These are phyloP conservation scores for Micrasema minimum DNA, from an alignment of 1,140 invertebrate species.

Conservation along the genomic window DNA sequence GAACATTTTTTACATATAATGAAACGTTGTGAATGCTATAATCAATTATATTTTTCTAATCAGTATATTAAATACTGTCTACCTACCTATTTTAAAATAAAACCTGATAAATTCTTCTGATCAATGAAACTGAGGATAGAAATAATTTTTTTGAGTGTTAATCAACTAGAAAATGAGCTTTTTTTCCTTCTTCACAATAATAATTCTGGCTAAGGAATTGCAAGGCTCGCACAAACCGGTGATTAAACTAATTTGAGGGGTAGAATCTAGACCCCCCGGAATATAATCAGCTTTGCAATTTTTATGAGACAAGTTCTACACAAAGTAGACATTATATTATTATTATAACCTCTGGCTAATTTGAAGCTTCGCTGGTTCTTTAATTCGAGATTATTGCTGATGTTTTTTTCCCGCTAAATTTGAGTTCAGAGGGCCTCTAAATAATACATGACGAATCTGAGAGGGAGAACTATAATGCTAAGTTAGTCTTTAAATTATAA, in stretches of 20 bases:
- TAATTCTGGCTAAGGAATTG: no score
- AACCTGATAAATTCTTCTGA: no score
- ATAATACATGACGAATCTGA: background rate
- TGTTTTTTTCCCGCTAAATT: slow-evolving; percentile 16
- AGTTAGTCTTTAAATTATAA: background rate
- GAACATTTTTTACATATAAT: no score
- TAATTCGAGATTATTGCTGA: slow-evolving; percentile 34
- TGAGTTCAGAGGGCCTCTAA: slow-evolving; percentile 4
- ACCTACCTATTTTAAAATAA: no score
- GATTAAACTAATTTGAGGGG: slow-evolving; percentile 13
- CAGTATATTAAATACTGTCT: no score
- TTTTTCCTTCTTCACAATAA: no score
- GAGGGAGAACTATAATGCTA: background rate
- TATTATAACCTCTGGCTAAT: slow-evolving; percentile 1
- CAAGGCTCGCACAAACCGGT: background rate
- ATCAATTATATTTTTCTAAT: no score
- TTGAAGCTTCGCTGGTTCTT: slow-evolving; percentile 19
- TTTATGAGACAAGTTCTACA: slow-evolving; percentile 30
- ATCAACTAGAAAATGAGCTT: no score
- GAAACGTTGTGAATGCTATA: no score
- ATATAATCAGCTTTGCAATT: slow-evolving; percentile 26
- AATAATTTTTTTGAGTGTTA: no score
- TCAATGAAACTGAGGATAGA: no score
- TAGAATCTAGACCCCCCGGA: slow-evolving; percentile 22
- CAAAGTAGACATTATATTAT: slow-evolving; percentile 14